Conservation (phyloP, 2,797 vertebrate genomes). For the Sebastes trivittatus region DNA sequence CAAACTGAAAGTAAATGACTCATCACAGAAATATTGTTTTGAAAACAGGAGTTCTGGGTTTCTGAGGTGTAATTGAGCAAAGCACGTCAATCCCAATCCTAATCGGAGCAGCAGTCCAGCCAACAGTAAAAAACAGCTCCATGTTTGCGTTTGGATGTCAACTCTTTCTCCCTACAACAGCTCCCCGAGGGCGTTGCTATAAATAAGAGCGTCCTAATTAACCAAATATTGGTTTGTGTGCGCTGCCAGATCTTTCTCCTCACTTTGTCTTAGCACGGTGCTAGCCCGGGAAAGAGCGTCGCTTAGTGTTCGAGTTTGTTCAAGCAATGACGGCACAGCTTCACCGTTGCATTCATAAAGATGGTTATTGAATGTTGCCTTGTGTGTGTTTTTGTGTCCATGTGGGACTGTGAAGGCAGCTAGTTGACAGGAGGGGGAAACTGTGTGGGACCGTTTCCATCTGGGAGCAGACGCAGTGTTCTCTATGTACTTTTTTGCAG, state of each 20-base stretch:
- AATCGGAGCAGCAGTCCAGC: background rate
- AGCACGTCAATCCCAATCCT: background rate
- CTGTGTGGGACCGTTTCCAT: background rate
- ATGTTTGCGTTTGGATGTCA: constrained; percentile 7
- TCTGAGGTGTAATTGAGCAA: background rate
- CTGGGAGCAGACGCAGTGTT: background rate
- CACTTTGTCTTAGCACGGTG: constrained; percentile 39
- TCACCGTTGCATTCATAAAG: background rate
- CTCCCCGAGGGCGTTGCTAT: constrained; percentile 25
- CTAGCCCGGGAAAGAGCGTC: constrained; percentile 3
- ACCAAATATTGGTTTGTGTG: constrained; percentile 42
- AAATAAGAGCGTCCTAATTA: constrained; percentile 35
- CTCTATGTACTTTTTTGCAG: background rate
- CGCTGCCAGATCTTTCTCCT: constrained; percentile 40
- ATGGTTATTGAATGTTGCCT: background rate
- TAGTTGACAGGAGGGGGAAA: background rate
- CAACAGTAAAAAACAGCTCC: background rate
- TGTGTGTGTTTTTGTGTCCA: constrained; percentile 11
- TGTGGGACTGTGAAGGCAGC: background rate
- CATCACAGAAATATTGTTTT: background rate
- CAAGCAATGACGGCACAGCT: background rate
- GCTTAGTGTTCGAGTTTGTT: background rate
- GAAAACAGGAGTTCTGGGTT: background rate
- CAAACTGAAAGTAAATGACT: background rate
- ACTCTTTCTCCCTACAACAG: constrained; percentile 8